Evolutionary conservation across 1,140 invertebrate species (phyloP).

Genomic region (Onthophagus taurus): DNA sequence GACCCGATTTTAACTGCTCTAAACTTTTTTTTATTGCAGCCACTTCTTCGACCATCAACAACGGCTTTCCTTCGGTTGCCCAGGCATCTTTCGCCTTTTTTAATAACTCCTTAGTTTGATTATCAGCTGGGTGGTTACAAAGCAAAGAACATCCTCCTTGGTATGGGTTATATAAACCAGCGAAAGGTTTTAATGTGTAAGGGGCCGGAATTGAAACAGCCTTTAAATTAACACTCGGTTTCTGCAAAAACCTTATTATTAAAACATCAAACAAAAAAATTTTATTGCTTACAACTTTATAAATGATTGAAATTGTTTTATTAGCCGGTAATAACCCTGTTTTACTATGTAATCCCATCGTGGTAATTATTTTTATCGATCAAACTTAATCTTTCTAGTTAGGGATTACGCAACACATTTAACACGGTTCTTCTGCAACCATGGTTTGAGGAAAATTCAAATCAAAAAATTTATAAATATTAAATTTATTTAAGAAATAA

Average conservation of each 20-base stretch:
- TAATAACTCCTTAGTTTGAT: constrained; percentile 60
- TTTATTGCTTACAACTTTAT: constrained; percentile 19
- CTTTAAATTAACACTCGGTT: constrained; percentile 19
- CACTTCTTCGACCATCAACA: constrained; percentile 42
- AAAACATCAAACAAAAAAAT: constrained; percentile 1
- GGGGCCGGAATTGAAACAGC: constrained; percentile 44
- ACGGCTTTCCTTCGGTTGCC: constrained; percentile 47
- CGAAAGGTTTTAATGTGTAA: constrained; percentile 60
- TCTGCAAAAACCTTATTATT: constrained; percentile 12
- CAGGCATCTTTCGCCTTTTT: constrained; percentile 60
- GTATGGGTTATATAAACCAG: constrained; percentile 70
- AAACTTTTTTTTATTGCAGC: constrained; percentile 41
- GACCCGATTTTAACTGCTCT: constrained; percentile 22
- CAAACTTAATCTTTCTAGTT: too few relatives aligned
- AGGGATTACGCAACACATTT: too few relatives aligned
- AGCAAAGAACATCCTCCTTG: constrained; percentile 66
- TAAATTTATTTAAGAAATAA: too few relatives aligned
- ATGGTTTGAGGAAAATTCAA: too few relatives aligned
- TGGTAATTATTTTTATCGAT: too few relatives aligned
- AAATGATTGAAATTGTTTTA: constrained; percentile 19
- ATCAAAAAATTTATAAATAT: too few relatives aligned
- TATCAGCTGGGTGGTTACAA: constrained; percentile 72
- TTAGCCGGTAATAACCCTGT: constrained; percentile 29
- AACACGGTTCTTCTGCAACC: too few relatives aligned
- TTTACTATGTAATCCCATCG: constrained; percentile 30